A percentile compares a stretch with the other conserved stretches of the same genome.
Evolutionary conservation across 2,888 invertebrate species (phyloP).

Genomic region (Keiferia lycopersicella): DNA sequence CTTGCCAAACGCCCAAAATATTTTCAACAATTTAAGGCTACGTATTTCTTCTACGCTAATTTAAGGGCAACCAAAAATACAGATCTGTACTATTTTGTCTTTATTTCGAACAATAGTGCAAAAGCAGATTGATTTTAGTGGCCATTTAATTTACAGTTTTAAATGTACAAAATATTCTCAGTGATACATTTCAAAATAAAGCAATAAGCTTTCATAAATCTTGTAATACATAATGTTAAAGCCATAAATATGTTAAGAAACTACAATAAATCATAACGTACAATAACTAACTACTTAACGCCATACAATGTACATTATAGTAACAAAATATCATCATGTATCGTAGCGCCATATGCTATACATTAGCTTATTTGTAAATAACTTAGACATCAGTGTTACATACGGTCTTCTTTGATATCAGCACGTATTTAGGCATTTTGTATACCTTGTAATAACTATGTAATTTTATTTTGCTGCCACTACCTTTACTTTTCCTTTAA

Average conservation of each 20-base stretch:
- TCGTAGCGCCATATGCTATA: slow-evolving; percentile 60
- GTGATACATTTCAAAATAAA: slow-evolving; percentile 35
- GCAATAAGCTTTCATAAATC: slow-evolving; percentile 17
- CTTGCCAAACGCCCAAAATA: neutral
- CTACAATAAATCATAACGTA: slow-evolving; percentile 30
- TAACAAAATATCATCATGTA: slow-evolving; percentile 33
- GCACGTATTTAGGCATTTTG: slow-evolving; percentile 68
- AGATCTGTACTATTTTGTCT: slow-evolving; percentile 37
- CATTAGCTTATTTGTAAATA: slow-evolving; percentile 74
- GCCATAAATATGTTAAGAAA: slow-evolving; percentile 10
- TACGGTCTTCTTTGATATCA: slow-evolving; percentile 68
- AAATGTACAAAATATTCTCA: slow-evolving; percentile 21
- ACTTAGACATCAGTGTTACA: slow-evolving; percentile 70
- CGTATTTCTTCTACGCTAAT: neutral
- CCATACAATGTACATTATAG: slow-evolving; percentile 39
- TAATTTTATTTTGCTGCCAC: slow-evolving; percentile 44
- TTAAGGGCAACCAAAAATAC: slow-evolving; percentile 35
- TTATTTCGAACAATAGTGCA: slow-evolving; percentile 47
- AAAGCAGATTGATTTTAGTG: slow-evolving; percentile 66
- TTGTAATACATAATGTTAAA: neutral
- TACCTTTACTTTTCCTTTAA: slow-evolving; percentile 38
- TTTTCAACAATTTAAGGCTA: neutral
- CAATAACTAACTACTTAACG: slow-evolving; percentile 38
- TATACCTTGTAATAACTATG: slow-evolving; percentile 53
- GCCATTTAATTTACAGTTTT: slow-evolving; percentile 52